Conservation (phyloP, 2,113 vertebrate genomes). For the Otolemur garnettii region DNA sequence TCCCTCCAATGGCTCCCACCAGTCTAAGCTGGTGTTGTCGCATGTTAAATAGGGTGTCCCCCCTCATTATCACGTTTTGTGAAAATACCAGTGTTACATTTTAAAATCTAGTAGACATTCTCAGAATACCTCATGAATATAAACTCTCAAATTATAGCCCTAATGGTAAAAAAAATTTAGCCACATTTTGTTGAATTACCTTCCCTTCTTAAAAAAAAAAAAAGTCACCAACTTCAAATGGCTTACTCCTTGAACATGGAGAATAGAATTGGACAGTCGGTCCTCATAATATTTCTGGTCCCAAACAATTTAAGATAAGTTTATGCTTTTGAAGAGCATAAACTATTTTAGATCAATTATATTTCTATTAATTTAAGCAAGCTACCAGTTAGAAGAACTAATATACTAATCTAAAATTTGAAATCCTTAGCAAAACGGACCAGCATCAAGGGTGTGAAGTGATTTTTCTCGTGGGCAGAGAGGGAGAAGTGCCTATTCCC, state of each 20-base stretch:
- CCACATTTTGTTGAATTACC: not conserved
- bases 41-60: not conserved
- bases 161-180: not conserved
- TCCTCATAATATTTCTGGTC: slow-evolving; percentile 76
- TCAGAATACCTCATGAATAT: not conserved
- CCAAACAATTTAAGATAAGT: slow-evolving; percentile 62
- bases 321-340: slow-evolving; percentile 77
- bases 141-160: not conserved
- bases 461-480: too few species aligned
- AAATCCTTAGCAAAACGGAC: not conserved
- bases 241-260: slow-evolving; percentile 73
- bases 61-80: not conserved
- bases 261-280: slow-evolving; percentile 80
- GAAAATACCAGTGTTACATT: not conserved
- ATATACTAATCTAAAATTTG: not conserved
- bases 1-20: not conserved
- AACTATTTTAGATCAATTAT: slow-evolving; percentile 78
- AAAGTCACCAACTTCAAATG: slow-evolving; percentile 72
- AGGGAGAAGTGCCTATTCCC: not conserved
- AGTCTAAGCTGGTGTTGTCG: not conserved
- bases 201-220: not conserved
- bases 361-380: slow-evolving; percentile 79
- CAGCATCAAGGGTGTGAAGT: not conserved
- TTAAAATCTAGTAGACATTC: not conserved
- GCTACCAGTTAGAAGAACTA: not conserved